phyloP scores from a whole-genome alignment of 2,888 invertebrate genomes.

The Leptopterna dolabrata region DNA sequence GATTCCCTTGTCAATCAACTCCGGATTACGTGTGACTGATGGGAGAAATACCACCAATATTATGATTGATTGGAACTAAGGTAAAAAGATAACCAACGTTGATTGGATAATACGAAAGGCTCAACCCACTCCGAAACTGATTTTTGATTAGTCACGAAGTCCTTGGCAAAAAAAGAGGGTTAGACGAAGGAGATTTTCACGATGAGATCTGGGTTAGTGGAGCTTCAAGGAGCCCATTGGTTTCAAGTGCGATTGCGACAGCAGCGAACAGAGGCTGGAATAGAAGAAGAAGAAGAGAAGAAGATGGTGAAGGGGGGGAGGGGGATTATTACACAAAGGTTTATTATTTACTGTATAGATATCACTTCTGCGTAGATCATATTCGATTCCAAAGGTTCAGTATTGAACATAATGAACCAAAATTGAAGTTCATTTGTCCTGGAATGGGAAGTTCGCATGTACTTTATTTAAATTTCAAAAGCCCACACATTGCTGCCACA shows the following conservation, averaged over 20 bases:
- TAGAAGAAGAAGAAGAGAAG: too few relatives aligned
- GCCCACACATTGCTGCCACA: too few relatives aligned
- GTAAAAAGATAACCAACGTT: neutral
- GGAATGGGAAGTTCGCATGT: too few relatives aligned
- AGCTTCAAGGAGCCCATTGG: neutral
- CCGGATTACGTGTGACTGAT: neutral
- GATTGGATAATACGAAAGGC: slow-evolving; percentile 2
- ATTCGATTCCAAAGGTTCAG: too few relatives aligned
- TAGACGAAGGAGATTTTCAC: slow-evolving; percentile 1
- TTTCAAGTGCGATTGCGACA: slow-evolving; percentile 19
- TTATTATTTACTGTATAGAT: too few relatives aligned
- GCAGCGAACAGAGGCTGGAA: neutral
- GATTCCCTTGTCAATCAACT: neutral
- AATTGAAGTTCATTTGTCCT: too few relatives aligned
- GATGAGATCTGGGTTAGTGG: slow-evolving; percentile 20
- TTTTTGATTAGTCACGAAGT: slow-evolving; percentile 5
- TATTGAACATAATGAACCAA: too few relatives aligned
- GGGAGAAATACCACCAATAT: neutral
- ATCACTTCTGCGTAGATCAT: too few relatives aligned
- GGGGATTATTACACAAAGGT: too few relatives aligned
- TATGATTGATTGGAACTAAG: neutral
- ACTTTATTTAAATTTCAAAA: too few relatives aligned
- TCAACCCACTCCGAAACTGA: neutral
- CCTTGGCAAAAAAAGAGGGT: neutral
- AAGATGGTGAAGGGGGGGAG: too few relatives aligned